A percentile compares a stretch with the other conserved stretches of the same genome.
phyloP scores from a whole-genome alignment of 1,140 invertebrate genomes.

The Rhyzopertha dominica region DNA sequence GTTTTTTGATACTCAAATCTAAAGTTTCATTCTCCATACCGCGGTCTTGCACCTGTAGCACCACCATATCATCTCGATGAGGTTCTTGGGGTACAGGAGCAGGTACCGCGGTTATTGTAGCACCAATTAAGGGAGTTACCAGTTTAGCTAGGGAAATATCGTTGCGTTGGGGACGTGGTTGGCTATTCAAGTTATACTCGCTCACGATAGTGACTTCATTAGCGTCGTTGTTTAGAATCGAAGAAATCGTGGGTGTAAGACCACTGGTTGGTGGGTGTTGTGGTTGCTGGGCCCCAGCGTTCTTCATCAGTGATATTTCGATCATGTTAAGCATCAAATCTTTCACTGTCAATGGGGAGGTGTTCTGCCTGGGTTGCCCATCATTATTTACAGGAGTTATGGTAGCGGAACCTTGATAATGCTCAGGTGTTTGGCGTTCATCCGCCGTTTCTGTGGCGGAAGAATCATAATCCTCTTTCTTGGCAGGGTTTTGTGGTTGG shows the following conservation, averaged over 20 bases:
- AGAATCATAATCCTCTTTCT: slow-evolving; percentile 73
- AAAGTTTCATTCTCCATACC: slow-evolving; percentile 60
- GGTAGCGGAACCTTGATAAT: slow-evolving; percentile 43
- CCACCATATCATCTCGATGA: slow-evolving; percentile 56
- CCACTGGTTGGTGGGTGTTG: slow-evolving; percentile 41
- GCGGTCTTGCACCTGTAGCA: slow-evolving; percentile 56
- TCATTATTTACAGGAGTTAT: slow-evolving; percentile 23
- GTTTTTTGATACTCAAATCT: slow-evolving; percentile 77
- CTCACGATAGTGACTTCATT: slow-evolving; percentile 49
- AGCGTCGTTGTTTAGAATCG: slow-evolving; percentile 56
- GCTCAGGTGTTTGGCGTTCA: slow-evolving; percentile 58
- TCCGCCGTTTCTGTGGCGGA: slow-evolving; percentile 85
- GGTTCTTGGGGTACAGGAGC: slow-evolving; percentile 34
- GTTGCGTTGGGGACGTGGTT: slow-evolving; percentile 43
- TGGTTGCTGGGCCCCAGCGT: slow-evolving; percentile 37
- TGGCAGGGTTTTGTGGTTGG: slow-evolving; percentile 28
- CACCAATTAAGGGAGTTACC: slow-evolving; percentile 54
- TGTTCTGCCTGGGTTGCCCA: slow-evolving; percentile 44
- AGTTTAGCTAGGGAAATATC: slow-evolving; percentile 41
- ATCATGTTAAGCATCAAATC: slow-evolving; percentile 73
- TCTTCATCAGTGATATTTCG: slow-evolving; percentile 66
- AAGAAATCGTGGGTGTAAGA: slow-evolving; percentile 59
- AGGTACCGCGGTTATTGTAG: slow-evolving; percentile 61
- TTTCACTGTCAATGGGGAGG: slow-evolving; percentile 61
- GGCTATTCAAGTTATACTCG: slow-evolving; percentile 57